Evolutionary conservation across 1,140 invertebrate genomes (phyloP).

Genomic region (Dufourea novaeangliae): DNA sequence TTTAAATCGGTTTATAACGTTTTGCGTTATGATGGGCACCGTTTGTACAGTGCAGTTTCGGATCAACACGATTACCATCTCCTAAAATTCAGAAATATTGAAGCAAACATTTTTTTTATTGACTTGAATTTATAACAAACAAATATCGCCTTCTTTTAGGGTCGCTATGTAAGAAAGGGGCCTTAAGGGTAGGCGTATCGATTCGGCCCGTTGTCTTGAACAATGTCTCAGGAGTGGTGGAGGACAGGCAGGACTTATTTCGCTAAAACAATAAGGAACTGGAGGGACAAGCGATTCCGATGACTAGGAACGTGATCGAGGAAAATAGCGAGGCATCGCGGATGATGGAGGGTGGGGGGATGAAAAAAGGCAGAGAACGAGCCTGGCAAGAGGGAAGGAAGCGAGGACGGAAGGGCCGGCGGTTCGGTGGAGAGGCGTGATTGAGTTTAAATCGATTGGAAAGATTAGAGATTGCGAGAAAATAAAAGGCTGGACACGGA

Average conservation of each 20-base stretch:
- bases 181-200: background rate
- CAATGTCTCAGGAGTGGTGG: background rate
- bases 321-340: background rate
- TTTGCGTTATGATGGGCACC: too few relatives aligned
- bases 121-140: too few relatives aligned
- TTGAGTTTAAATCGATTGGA: conserved; percentile 70
- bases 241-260: conserved; percentile 1
- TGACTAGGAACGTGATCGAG: conserved; percentile 1
- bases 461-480: conserved; percentile 67
- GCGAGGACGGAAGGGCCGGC: conserved; percentile 8
- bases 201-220: background rate
- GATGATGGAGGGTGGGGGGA: background rate
- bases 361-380: conserved; percentile 5
- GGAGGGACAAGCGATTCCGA: background rate
- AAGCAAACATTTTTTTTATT: too few relatives aligned
- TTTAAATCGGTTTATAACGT: too few relatives aligned
- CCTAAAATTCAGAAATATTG: too few relatives aligned
- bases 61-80: too few relatives aligned
- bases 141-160: too few relatives aligned
- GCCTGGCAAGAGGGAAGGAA: background rate
- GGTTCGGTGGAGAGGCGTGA: conserved; percentile 34
- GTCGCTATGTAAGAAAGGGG: too few relatives aligned
- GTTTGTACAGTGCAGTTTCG: too few relatives aligned
- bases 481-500: conserved; percentile 44
- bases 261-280: background rate